Base-by-base conservation (phyloP, 2,797 vertebrate genomes). In the Danio choprae region DNA sequence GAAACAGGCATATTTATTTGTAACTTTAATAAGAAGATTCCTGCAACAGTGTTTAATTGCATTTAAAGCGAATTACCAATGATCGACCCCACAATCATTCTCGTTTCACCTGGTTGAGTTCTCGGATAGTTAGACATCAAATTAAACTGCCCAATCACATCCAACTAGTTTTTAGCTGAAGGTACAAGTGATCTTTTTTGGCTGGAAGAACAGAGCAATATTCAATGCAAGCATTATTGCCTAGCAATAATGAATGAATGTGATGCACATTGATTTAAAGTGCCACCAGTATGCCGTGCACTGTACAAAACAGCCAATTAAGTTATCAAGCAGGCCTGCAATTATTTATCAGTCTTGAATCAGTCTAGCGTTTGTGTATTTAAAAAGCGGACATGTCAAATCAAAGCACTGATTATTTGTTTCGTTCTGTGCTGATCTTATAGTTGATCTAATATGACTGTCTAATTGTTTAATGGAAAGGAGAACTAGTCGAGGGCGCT, bases 261-360 rank as follows among this genome's bases (percentile, higher is more conserved):
- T 76, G 81, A 83, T 79, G 59, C 69, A 18, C 69, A 78, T 64
- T 78, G 80, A 86, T 82, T 77, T 79, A 67, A 76, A 80, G 59
- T 86, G 63, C 82, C 68, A 76, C 72, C 56, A 58, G 48, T 46
- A 73, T 86, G 76, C 77, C 70, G 68, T 43, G 41, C 77, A 67
- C 77, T 63, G 76, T 68, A 84, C 55, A 84, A 82, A 74, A 81
- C 70, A 69, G 77, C 64, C 83, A 83, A 84, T 83, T 84, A 84
- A 55, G 50, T 67, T 63, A 81, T 86, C 74, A 71, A 72, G 41
- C 69, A 77, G 65, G 65, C 40, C 46, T 38, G 59, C 80, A 83
- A 84, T 82, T 83, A 75, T 83, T 81, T 80, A 79, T 82, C 67
- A 69, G 65, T 73, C 74, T 79, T 79, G 72, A 82, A 86, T 84